A percentile compares a stretch with the other conserved stretches of the same genome.
Conservation (phyloP, 2,888 invertebrate species). For the Apomyelois bistriatella region DNA sequence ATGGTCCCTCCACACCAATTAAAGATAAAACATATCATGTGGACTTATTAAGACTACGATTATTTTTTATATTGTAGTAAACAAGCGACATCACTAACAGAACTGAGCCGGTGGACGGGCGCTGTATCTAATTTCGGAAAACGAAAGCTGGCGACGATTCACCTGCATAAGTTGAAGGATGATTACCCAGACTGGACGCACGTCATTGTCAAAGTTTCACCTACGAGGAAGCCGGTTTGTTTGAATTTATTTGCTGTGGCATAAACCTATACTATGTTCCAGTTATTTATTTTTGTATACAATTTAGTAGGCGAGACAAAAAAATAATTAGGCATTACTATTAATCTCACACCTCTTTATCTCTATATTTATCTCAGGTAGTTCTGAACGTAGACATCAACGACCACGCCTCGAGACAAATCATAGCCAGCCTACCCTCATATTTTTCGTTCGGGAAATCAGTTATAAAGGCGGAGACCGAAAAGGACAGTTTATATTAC, state of each 20-base stretch:
- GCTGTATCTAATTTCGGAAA: constrained; percentile 52
- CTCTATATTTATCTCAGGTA: constrained; percentile 76
- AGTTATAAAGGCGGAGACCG: constrained; percentile 74
- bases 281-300: too few relatives aligned
- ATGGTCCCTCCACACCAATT: too few relatives aligned
- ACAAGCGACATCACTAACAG: constrained; percentile 53
- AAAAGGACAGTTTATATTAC: constrained; percentile 79
- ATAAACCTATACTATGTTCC: not conserved
- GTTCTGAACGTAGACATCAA: constrained; percentile 83
- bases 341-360: too few relatives aligned
- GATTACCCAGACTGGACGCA: constrained; percentile 82
- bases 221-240: constrained; percentile 81
- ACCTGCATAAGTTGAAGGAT: constrained; percentile 81
- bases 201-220: constrained; percentile 83
- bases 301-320: too few relatives aligned
- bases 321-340: too few relatives aligned
- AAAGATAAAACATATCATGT: too few relatives aligned
- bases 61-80: constrained; percentile 43
- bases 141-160: constrained; percentile 75
- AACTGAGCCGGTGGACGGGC: constrained; percentile 61
- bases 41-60: too few relatives aligned
- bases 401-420: constrained; percentile 60
- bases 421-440: constrained; percentile 59
- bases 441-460: constrained; percentile 44
- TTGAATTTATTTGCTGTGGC: not conserved